These are phyloP conservation scores for Melanotaenia boesemani DNA, from an alignment of 2,797 vertebrate species.

Conservation along the genomic window DNA sequence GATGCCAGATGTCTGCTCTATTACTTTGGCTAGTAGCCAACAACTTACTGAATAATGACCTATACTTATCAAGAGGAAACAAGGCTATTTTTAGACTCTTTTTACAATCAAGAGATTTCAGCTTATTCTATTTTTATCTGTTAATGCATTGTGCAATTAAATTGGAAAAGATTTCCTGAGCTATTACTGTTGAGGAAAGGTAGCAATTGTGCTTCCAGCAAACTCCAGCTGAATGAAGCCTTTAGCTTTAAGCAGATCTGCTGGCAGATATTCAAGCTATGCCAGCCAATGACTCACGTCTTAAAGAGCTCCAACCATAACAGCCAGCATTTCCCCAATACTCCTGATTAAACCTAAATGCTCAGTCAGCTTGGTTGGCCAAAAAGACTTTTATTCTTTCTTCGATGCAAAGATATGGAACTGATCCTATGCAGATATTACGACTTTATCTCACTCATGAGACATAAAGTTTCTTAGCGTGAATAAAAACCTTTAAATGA, in stretches of 20 bases:
- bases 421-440: constrained; percentile 61
- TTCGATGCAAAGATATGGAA: constrained; percentile 63
- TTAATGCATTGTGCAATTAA: constrained; percentile 11
- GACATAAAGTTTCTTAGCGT: constrained; percentile 6
- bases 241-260: constrained; percentile 54
- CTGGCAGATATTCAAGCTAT: constrained; percentile 71
- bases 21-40: constrained; percentile 63
- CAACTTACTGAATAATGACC: constrained; percentile 48
- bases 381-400: constrained; percentile 81
- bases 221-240: constrained; percentile 43
- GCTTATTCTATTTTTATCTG: constrained; percentile 43
- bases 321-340: constrained; percentile 76
- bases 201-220: constrained; percentile 45
- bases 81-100: constrained; percentile 56
- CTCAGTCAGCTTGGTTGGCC: constrained; percentile 63
- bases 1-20: constrained; percentile 67
- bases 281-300: constrained; percentile 78
- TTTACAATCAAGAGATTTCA: constrained; percentile 62
- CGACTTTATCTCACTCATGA: constrained; percentile 11
- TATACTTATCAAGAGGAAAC: constrained; percentile 51
- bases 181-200: constrained; percentile 45
- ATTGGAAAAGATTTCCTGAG: constrained; percentile 44
- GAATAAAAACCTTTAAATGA: constrained; percentile 15
- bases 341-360: constrained; percentile 82
- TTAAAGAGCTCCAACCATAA: constrained; percentile 74